phyloP scores from a whole-genome alignment of 2,888 invertebrate species.

The Marronus borbonicus region DNA sequence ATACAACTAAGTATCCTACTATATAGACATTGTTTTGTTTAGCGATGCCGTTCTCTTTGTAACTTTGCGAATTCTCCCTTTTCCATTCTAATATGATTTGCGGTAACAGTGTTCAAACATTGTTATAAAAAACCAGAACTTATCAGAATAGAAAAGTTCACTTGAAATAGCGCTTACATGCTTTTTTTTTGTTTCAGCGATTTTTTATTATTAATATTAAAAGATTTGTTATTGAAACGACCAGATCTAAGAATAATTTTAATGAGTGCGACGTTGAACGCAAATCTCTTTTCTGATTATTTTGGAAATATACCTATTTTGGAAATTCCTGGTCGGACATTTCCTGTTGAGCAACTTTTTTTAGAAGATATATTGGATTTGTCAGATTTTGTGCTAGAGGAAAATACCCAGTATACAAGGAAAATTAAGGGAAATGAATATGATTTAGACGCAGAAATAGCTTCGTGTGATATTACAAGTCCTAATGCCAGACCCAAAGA shows the following conservation, averaged over 20 bases:
- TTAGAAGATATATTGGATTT: conserved; percentile 86
- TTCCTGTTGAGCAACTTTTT: conserved; percentile 86
- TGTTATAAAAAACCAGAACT: no score
- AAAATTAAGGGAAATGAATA: conserved; percentile 76
- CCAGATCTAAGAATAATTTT: conserved; percentile 87
- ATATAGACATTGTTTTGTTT: no score
- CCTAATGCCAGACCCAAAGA: conserved; percentile 74
- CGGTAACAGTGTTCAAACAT: no score
- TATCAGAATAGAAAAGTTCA: no score
- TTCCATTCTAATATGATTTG: no score
- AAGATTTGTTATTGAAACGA: conserved; percentile 81
- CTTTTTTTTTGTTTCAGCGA: conserved; percentile 74
- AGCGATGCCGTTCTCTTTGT: no score
- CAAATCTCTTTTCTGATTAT: conserved; percentile 87
- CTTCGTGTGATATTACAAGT: conserved; percentile 76
- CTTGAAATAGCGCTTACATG: no score
- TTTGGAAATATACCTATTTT: conserved; percentile 86
- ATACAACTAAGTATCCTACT: no score
- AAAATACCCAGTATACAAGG: conserved; percentile 76
- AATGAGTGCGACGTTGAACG: conserved; percentile 95
- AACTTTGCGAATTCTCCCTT: no score
- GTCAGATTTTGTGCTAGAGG: conserved; percentile 75
- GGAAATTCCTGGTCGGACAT: conserved; percentile 88
- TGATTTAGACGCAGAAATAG: conserved; percentile 77
- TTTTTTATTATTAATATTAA: conserved; percentile 87